Evolutionary conservation across 2,888 invertebrate species (phyloP), one percentile per base, ranked within the genome.

Genomic region (Metellina segmentata): DNA sequence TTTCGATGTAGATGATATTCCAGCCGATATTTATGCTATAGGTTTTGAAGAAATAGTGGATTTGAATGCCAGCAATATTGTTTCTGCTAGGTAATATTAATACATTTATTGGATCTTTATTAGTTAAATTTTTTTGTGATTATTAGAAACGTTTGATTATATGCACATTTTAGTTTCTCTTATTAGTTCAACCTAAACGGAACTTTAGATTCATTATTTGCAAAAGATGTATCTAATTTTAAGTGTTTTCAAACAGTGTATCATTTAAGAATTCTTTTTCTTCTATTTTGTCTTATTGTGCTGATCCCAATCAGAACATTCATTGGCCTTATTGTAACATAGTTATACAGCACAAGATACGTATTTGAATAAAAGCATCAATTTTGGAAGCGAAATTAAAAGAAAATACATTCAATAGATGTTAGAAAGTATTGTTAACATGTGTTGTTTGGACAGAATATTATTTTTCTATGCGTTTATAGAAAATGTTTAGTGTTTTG

Each of bases 11-110:
- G 95, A 95, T 93, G 94, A 96, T 90, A 96, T 96, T 92, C 97
- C 98, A 20, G 97, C 97, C 85, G 99, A 99, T 95, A 97, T 99
- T 92, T 99, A 97, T 96, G 99, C 99, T 0, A 97, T 99, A 94
- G 99, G 99, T 20, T 99, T 99, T 95, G 98, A 99, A 95, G 99
- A 99, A 96, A 99, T 99, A 93, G 99, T 99, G 11, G 99, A 99
- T 95, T 96, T 99, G 93, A 99, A 98, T 96, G 99, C 99, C 6
- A 97, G 98, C 94, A 99, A 99, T 95, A 99, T 99, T 94, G 97
- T 99, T 96, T 99, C 98, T 93, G 98, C 99, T 51, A 97, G 97
- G 96, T 96, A 93, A 72, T 11, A 5, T 0, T 61, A 9, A 11
- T 9, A 19, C 19, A 49, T 74, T 52, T 9, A 51, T 74, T 6